Conservation (phyloP, 2,888 invertebrate species). For the Drosophila phalerata region DNA sequence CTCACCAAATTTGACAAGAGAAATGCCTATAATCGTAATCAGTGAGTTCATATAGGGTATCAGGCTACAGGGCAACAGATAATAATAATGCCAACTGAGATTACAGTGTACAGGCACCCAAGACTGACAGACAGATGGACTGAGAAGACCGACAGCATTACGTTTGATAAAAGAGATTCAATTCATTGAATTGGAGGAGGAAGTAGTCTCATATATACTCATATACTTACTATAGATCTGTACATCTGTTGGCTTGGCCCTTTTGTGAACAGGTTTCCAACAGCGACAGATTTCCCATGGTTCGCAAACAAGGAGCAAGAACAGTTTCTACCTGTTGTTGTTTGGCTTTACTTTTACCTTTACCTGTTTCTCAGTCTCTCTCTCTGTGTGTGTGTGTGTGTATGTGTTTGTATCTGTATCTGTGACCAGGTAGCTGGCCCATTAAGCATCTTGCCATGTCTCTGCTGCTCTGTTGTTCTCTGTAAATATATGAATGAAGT, state of each 20-base stretch:
- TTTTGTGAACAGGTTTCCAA: constrained; percentile 76
- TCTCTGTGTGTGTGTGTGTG: constrained; percentile 26
- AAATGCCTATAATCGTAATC: background rate
- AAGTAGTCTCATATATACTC: constrained; percentile 48
- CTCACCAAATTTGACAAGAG: background rate
- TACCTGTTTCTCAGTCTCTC: constrained; percentile 36
- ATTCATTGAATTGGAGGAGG: constrained; percentile 60
- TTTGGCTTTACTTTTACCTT: constrained; percentile 52
- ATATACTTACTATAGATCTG: constrained; percentile 25
- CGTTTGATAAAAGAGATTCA: constrained; percentile 70
- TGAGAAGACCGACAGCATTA: constrained; percentile 14
- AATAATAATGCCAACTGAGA: constrained; percentile 51
- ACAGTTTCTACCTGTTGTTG: constrained; percentile 63
- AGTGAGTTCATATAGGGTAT: constrained; percentile 41
- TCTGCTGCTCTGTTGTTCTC: constrained; percentile 14
- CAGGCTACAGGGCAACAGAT: constrained; percentile 1
- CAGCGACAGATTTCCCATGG: constrained; percentile 78
- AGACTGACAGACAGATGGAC: constrained; percentile 2
- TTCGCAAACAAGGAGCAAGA: constrained; percentile 63
- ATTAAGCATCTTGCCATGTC: constrained; percentile 67
- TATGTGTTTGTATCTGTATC: constrained; percentile 14
- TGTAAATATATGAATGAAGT: constrained; percentile 76
- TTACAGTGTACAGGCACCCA: constrained; percentile 51
- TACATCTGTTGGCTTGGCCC: constrained; percentile 64
- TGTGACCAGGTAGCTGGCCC: constrained; percentile 57